Evolutionary conservation across 2,797 vertebrate genomes (phyloP).

Genomic region (Melanotaenia pygmaea): DNA sequence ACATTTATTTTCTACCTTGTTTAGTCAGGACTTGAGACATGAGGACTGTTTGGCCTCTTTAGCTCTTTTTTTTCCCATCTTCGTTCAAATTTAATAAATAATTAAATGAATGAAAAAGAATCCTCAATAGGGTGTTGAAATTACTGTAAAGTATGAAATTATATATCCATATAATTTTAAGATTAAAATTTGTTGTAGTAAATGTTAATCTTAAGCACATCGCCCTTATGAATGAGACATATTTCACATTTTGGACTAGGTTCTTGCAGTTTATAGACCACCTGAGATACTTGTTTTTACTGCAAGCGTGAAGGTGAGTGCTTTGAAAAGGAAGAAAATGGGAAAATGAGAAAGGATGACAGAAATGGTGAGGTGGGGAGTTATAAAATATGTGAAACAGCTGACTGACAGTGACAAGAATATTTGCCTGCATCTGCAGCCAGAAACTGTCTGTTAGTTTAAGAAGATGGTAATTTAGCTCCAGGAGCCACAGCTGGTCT

Average conservation of each 20-base stretch:
- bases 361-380: background rate
- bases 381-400: slow-evolving; percentile 27
- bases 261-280: background rate
- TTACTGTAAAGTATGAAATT: background rate
- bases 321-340: background rate
- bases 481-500: slow-evolving; percentile 62
- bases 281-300: background rate
- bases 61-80: background rate
- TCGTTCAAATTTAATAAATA: background rate
- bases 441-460: slow-evolving; percentile 26
- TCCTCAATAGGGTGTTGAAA: background rate
- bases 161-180: background rate
- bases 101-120: background rate
- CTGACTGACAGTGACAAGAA: slow-evolving; percentile 28
- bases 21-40: background rate
- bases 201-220: background rate
- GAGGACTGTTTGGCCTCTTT: background rate
- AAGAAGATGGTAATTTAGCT: slow-evolving; percentile 41
- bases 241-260: background rate
- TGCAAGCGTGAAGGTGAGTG: slow-evolving; percentile 1
- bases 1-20: background rate
- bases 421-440: slow-evolving; percentile 29
- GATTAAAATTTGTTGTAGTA: background rate
- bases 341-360: background rate
- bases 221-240: background rate